phyloP scores from a whole-genome alignment of 2,888 invertebrate species.

The Sesia bembeciformis region DNA sequence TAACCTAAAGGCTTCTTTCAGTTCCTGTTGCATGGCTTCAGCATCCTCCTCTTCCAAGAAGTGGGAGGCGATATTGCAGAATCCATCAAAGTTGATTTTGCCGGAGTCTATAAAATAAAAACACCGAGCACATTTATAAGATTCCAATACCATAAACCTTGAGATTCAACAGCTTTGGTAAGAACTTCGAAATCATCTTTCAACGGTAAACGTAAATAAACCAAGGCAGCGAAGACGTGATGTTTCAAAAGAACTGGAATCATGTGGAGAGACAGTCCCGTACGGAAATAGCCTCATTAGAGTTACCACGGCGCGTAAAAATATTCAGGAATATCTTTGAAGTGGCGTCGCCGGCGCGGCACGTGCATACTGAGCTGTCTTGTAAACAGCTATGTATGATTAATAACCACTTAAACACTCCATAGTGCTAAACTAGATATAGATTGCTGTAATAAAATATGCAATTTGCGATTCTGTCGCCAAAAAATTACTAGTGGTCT shows the following conservation, averaged over 20 bases:
- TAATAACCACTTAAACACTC: background rate
- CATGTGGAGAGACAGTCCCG: conserved; percentile 7
- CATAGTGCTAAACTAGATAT: background rate
- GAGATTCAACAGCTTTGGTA: background rate
- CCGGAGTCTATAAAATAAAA: conserved; percentile 77
- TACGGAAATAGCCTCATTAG: conserved; percentile 55
- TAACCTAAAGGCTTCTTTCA: conserved; percentile 95
- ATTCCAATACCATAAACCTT: background rate
- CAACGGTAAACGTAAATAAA: conserved; percentile 20
- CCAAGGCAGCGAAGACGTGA: conserved; percentile 18
- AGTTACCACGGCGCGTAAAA: conserved; percentile 48
- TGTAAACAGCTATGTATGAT: background rate
- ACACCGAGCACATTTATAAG: background rate
- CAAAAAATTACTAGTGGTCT: too few relatives aligned
- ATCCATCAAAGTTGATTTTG: conserved; percentile 95
- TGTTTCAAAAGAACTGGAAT: conserved; percentile 26
- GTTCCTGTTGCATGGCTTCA: conserved; percentile 96
- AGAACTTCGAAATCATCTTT: conserved; percentile 1
- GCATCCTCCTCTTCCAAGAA: conserved; percentile 97
- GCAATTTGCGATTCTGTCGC: too few relatives aligned
- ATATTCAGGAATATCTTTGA: conserved; percentile 50
- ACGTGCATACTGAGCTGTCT: conserved; percentile 1
- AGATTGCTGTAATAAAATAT: too few relatives aligned
- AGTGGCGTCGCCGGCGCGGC: conserved; percentile 34
- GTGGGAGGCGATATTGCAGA: conserved; percentile 92